Conservation (phyloP, 2,113 vertebrate genomes). For the Ploceus nigricollis region DNA sequence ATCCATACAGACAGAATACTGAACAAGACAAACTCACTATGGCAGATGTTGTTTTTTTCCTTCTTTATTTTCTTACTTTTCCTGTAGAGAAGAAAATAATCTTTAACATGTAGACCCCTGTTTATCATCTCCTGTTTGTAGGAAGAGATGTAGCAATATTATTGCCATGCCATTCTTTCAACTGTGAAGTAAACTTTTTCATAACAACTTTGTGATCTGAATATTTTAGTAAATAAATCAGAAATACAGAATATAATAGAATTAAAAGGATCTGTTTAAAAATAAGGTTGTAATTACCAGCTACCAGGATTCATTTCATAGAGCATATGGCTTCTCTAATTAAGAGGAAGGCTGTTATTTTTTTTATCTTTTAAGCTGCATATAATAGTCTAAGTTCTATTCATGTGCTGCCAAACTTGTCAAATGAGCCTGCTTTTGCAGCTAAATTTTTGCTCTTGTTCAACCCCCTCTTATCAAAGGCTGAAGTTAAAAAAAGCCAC, state of each 20-base stretch:
- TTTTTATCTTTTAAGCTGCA: constrained; percentile 31
- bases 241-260: not conserved
- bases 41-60: not conserved
- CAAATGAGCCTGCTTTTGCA: not conserved
- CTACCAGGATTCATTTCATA: not conserved
- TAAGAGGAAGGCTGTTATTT: not conserved
- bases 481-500: not conserved
- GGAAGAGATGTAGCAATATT: not conserved
- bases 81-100: not conserved
- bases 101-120: not conserved
- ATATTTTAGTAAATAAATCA: not conserved
- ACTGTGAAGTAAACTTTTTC: not conserved
- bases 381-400: constrained; percentile 34
- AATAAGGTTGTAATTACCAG: constrained; percentile 16
- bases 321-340: constrained; percentile 29
- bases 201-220: not conserved
- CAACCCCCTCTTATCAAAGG: not conserved
- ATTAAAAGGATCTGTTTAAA: not conserved
- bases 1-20: not conserved
- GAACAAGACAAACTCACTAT: not conserved
- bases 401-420: not conserved
- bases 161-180: not conserved
- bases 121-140: not conserved
- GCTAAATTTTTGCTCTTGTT: not conserved
- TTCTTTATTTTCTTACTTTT: not conserved